These are phyloP conservation scores for Xyrauchen texanus DNA, from an alignment of 2,113 vertebrate genomes.

Conservation along the genomic window DNA sequence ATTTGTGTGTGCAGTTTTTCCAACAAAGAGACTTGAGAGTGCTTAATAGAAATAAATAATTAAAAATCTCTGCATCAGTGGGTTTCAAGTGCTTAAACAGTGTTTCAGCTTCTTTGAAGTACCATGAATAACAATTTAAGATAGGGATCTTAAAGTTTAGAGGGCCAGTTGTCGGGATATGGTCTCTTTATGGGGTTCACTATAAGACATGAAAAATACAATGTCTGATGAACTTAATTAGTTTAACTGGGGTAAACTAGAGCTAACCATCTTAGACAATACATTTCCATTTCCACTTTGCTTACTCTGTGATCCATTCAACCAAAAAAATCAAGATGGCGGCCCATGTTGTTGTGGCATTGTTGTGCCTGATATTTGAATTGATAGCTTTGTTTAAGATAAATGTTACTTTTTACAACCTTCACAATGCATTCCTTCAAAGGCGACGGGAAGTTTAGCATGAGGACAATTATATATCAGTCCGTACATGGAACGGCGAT, in stretches of 20 bases:
- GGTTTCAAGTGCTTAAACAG: not conserved
- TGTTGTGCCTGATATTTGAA: too few relatives aligned
- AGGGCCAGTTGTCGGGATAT: not conserved
- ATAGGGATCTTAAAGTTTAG: slow-evolving; percentile 1
- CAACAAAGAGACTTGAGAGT: slow-evolving; percentile 10
- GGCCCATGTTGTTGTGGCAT: too few relatives aligned
- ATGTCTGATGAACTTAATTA: not conserved
- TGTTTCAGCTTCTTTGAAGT: slow-evolving; percentile 4
- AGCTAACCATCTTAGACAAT: too few relatives aligned
- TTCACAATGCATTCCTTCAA: too few relatives aligned
- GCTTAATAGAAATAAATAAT: slow-evolving; percentile 35
- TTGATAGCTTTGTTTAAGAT: too few relatives aligned
- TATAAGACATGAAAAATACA: not conserved
- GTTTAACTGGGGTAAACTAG: not conserved
- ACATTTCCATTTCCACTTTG: too few relatives aligned
- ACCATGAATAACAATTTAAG: not conserved
- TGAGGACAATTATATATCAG: too few relatives aligned
- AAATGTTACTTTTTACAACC: too few relatives aligned
- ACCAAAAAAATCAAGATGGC: too few relatives aligned
- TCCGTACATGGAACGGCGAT: too few relatives aligned
- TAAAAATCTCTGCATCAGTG: slow-evolving; percentile 16
- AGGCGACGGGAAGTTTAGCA: too few relatives aligned
- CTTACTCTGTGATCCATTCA: too few relatives aligned
- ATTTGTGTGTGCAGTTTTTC: slow-evolving; percentile 31
- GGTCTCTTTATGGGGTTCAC: not conserved